Base-by-base conservation (phyloP, 2,113 vertebrate species). In the Cynopterus brachyotis region DNA sequence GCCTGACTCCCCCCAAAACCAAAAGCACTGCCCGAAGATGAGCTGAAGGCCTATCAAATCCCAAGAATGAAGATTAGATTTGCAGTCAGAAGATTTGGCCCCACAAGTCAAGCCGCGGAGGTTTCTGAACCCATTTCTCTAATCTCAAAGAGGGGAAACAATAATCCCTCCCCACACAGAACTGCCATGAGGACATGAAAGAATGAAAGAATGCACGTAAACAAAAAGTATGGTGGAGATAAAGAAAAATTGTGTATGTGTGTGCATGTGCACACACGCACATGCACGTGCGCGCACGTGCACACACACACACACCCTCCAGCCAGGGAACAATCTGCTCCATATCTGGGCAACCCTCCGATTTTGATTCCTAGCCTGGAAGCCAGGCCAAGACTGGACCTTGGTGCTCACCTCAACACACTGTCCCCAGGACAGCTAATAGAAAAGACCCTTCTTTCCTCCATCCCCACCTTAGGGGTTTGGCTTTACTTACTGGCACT, bases 231-330 rank as follows among this genome's bases (percentile, higher is more conserved):
- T 24, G 37, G 11, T 24, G 45, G n/a, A 73, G 45, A 73, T 24
- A 26, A 60, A 35, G 30, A 81, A 64, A 89, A 82, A 91, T 32
- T n/a, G 55, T 5, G 10, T 50, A 50, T 50, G n/a, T n/a, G n/a
- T 13, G 47, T 47, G 47, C 12, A 26, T 26, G 19, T 4, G 9
- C 1, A 3, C 0, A 4, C 42, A 5, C n/a, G 4, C 67, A 11
- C 9, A 57, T 5, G 7, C 73, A 12, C 30, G 42, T 2, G 26
- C 47, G 40, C 10, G 20, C 28, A 80, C 37, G 4, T 47, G 13
- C 73, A 42, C 22, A 37, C 57, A 76, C 15, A 37, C 26, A 40
- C 79, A 32, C 55, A 30, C 42, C 75, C 10, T 24, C 50, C 50
- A 45, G 50, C 37, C 57, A 35, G 26, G 59, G 24, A 81, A 16